phyloP scores from a whole-genome alignment of 2,113 vertebrate species.

The Cisticola juncidis region DNA sequence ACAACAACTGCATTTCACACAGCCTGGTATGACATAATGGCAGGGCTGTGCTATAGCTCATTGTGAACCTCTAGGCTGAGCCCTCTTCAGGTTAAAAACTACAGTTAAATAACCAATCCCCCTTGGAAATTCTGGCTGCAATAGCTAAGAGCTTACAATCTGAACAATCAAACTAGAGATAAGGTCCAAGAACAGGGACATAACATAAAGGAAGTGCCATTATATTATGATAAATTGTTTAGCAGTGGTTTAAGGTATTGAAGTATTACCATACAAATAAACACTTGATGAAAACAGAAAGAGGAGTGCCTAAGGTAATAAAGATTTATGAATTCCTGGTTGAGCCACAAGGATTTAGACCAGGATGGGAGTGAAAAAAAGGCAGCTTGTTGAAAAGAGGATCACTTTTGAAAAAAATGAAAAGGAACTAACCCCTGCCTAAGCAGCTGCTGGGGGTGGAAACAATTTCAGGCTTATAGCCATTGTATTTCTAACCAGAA shows the following conservation, averaged over 20 bases:
- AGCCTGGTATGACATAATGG: background rate
- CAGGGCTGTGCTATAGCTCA: background rate
- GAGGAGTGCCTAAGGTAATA: background rate
- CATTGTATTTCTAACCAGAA: background rate
- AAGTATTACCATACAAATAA: constrained; percentile 45
- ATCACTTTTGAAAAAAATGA: background rate
- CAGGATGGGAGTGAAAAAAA: background rate
- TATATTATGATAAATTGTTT: constrained; percentile 19
- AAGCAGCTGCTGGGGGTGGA: background rate
- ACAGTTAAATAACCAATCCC: background rate
- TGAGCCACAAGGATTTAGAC: constrained; percentile 5
- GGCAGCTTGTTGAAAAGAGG: background rate
- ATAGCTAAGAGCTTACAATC: background rate
- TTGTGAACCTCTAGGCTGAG: background rate
- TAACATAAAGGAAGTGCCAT: background rate
- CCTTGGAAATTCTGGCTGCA: background rate
- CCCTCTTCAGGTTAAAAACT: background rate
- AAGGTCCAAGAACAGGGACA: background rate
- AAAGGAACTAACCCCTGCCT: background rate
- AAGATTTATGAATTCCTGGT: constrained; percentile 22
- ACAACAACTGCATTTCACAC: background rate
- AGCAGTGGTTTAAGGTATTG: background rate
- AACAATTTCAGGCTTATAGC: background rate
- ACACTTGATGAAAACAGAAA: constrained; percentile 31
- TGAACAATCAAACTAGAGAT: background rate